Percentiles rank a stretch among this genome's conserved stretches.
phyloP scores from a whole-genome alignment of 2,797 vertebrate genomes.

The Buphagus erythrorhynchus region DNA sequence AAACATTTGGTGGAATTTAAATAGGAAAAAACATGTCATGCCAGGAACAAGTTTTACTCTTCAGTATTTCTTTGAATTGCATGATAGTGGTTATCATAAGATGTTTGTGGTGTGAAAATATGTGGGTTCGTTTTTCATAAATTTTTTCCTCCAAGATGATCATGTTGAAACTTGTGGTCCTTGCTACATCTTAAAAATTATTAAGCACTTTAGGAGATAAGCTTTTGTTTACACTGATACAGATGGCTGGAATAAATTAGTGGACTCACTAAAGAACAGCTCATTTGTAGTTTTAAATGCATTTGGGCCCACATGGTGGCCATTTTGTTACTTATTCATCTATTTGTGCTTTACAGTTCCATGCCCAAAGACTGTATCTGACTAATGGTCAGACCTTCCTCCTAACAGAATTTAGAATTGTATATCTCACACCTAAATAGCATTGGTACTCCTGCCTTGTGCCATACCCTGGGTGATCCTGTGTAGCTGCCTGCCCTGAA shows the following conservation, averaged over 20 bases:
- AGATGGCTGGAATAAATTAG: conserved; percentile 82
- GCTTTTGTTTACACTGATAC: conserved; percentile 69
- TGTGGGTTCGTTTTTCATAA: neutral
- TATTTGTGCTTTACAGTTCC: conserved; percentile 28
- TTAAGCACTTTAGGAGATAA: conserved; percentile 69
- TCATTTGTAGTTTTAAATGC: conserved; percentile 75
- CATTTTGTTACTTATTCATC: conserved; percentile 61
- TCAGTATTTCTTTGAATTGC: conserved; percentile 60
- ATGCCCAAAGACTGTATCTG: neutral
- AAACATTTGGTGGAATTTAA: conserved; percentile 78
- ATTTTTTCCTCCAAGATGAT: conserved; percentile 8
- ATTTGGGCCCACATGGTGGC: conserved; percentile 66
- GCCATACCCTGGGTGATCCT: neutral
- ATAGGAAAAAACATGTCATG: conserved; percentile 54
- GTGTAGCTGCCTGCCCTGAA: neutral
- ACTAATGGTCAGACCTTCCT: conserved; percentile 1
- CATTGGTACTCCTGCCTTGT: neutral
- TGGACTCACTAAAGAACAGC: conserved; percentile 67
- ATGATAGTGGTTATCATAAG: conserved; percentile 45
- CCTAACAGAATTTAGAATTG: neutral
- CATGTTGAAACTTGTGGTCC: conserved; percentile 51
- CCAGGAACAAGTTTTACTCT: conserved; percentile 64
- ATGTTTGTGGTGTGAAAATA: conserved; percentile 63
- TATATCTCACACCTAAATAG: neutral
- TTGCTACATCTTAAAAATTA: conserved; percentile 40